These are phyloP conservation scores for Scaptomyza montana DNA, from an alignment of 1,140 invertebrate genomes.

Conservation along the genomic window DNA sequence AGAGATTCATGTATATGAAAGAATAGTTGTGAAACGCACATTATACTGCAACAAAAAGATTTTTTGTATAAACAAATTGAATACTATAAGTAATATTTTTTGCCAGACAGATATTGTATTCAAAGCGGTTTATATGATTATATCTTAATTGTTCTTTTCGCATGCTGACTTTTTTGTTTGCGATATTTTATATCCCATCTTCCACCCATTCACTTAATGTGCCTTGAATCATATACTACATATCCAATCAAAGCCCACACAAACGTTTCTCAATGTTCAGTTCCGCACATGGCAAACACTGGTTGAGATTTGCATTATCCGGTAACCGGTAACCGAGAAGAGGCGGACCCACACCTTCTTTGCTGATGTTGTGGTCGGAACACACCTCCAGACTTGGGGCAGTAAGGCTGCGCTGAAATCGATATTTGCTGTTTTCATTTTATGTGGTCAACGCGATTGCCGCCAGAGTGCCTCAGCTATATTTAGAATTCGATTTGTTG, in stretches of 20 bases:
- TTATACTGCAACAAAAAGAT: too few species aligned
- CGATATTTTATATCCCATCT: slow-evolving; percentile 16
- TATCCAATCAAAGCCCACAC: slow-evolving; percentile 44
- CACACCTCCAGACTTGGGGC: slow-evolving; percentile 31
- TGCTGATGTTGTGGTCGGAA: slow-evolving; percentile 32
- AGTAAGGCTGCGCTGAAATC: slow-evolving; percentile 63
- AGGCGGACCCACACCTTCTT: slow-evolving; percentile 23
- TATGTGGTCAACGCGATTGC: slow-evolving; percentile 58
- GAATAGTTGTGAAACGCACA: too few species aligned
- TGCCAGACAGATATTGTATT: background rate
- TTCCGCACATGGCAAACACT: slow-evolving; percentile 41
- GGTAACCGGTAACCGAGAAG: slow-evolving; percentile 22
- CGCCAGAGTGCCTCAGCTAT: slow-evolving; percentile 39
- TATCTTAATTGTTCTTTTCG: background rate
- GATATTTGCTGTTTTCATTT: slow-evolving; percentile 48
- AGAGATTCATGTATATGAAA: too few species aligned
- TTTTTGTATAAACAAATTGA: too few species aligned
- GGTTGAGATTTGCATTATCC: slow-evolving; percentile 35
- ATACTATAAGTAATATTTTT: background rate
- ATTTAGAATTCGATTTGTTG: slow-evolving; percentile 67
- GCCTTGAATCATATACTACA: slow-evolving; percentile 14
- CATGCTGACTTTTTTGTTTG: slow-evolving; percentile 5
- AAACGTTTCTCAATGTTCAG: slow-evolving; percentile 11
- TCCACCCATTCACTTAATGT: slow-evolving; percentile 31
- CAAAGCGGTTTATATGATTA: background rate